These are phyloP conservation scores for Drosophila lowei DNA, from an alignment of 1,140 invertebrate species.

Conservation along the genomic window DNA sequence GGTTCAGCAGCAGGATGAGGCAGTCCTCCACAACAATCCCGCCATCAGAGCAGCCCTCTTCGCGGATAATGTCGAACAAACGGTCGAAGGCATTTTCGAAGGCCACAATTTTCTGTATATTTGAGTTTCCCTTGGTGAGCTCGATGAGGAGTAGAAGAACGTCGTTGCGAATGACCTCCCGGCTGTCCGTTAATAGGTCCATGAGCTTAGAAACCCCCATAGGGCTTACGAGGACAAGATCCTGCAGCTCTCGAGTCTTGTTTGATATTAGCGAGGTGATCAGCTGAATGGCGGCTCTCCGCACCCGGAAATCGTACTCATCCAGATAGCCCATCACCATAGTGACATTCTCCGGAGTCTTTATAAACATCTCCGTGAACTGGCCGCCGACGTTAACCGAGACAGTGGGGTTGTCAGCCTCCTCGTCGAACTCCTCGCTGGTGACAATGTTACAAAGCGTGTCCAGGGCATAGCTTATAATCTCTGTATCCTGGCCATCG, in stretches of 20 bases:
- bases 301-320: conserved; percentile 96
- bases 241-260: conserved; percentile 96
- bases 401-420: conserved; percentile 87
- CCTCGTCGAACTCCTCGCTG: conserved; percentile 92
- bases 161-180: conserved; percentile 99
- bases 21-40: conserved; percentile 99
- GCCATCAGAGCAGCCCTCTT: conserved; percentile 97
- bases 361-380: conserved; percentile 99
- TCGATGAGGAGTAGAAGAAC: conserved; percentile 96
- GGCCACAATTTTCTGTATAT: conserved; percentile 99
- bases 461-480: conserved; percentile 95
- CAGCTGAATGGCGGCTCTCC: conserved; percentile 94
- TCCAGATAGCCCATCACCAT: conserved; percentile 95
- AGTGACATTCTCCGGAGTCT: conserved; percentile 93
- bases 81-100: conserved; percentile 99
- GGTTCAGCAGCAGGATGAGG: conserved; percentile 95
- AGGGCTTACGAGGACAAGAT: conserved; percentile 96
- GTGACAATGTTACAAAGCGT: conserved; percentile 95
- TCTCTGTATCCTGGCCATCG: conserved; percentile 95
- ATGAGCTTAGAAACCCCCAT: conserved; percentile 99
- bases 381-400: conserved; percentile 92
- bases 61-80: conserved; percentile 95
- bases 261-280: conserved; percentile 92
- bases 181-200: conserved; percentile 95
- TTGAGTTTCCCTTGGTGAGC: conserved; percentile 96